Percentiles rank a stretch among this genome's conserved stretches.
phyloP scores from a whole-genome alignment of 2,888 invertebrate species.

The Yponomeuta sedellus region DNA sequence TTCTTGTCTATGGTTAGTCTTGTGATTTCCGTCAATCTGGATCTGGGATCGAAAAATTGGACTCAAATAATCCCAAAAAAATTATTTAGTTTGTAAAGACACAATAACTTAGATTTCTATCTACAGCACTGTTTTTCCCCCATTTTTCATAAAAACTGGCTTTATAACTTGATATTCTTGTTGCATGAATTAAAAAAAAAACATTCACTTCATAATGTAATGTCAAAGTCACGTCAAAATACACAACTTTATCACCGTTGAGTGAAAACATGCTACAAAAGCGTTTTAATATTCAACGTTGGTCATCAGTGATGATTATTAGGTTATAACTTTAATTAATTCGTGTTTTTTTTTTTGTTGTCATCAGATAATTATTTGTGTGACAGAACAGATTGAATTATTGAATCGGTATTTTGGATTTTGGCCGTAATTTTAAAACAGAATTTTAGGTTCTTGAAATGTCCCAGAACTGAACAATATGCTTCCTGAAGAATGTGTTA shows the following conservation, averaged over 20 bases:
- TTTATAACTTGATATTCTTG: neutral
- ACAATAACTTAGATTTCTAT: neutral
- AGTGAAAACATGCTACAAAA: no score
- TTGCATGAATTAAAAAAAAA: neutral
- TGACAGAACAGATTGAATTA: neutral
- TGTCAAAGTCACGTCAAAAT: neutral
- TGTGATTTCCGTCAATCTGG: slow-evolving; percentile 44
- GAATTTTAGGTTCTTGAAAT: neutral
- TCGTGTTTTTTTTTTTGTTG: neutral
- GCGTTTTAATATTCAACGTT: neutral
- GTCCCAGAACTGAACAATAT: neutral
- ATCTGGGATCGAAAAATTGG: neutral
- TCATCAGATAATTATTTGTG: neutral
- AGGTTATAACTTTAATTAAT: neutral
- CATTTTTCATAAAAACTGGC: neutral
- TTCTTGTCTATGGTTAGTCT: slow-evolving; percentile 68
- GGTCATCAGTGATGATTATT: neutral
- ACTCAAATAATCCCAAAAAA: neutral
- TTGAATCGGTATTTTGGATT: no score
- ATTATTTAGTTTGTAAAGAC: neutral
- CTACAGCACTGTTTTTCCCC: neutral
- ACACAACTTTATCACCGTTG: neutral
- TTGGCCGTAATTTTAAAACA: neutral
- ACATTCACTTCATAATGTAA: no score
- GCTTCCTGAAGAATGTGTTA: slow-evolving; percentile 1